phyloP scores from a whole-genome alignment of 2,113 vertebrate genomes.

The Urocolius indicus region DNA sequence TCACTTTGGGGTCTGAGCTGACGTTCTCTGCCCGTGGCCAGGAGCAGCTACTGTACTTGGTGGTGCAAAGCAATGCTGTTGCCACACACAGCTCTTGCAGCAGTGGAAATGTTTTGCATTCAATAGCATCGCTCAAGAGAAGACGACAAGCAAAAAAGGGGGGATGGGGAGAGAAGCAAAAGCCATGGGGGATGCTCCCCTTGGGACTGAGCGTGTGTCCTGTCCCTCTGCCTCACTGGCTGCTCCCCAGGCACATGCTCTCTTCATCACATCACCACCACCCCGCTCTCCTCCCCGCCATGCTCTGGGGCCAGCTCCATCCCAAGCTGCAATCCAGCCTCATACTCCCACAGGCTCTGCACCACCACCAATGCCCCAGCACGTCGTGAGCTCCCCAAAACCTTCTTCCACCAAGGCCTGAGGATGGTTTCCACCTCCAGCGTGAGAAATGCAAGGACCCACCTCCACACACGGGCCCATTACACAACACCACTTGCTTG shows the following conservation, averaged over 20 bases:
- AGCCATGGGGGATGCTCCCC: background rate
- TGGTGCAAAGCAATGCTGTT: background rate
- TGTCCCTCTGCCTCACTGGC: background rate
- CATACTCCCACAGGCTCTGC: background rate
- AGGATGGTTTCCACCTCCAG: background rate
- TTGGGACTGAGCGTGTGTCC: background rate
- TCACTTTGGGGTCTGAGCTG: background rate
- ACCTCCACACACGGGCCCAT: background rate
- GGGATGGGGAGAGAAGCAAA: background rate
- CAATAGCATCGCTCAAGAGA: background rate
- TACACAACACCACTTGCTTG: background rate
- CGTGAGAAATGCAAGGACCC: background rate
- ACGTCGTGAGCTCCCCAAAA: background rate
- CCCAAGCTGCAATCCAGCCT: background rate
- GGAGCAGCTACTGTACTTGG: background rate
- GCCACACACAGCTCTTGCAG: background rate
- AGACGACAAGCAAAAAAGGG: background rate
- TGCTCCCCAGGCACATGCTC: background rate
- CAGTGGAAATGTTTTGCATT: background rate
- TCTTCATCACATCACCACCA: background rate
- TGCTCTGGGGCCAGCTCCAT: background rate
- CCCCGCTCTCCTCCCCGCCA: background rate
- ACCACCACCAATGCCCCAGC: background rate
- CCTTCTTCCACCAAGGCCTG: background rate
- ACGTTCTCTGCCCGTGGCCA: background rate